These are phyloP conservation scores for Rhinopomastus cyanomelas DNA, from an alignment of 2,113 vertebrate genomes.

Conservation along the genomic window DNA sequence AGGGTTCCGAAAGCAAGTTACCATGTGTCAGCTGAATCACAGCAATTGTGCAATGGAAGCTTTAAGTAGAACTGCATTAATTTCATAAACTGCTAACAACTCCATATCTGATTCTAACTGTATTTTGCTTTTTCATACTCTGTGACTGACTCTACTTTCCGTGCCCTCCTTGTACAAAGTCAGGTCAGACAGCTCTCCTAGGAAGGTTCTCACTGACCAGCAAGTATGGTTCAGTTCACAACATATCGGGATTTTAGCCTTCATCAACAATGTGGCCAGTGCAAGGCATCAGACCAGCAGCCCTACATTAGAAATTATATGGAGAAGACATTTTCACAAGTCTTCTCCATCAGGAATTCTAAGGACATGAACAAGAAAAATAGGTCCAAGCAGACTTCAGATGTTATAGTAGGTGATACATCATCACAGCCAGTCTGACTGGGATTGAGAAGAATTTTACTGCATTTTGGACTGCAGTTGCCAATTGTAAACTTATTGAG, in stretches of 20 bases:
- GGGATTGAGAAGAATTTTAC: not conserved
- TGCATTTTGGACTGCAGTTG: not conserved
- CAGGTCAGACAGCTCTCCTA: not conserved
- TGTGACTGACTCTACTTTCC: not conserved
- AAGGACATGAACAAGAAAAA: not conserved
- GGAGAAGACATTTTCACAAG: not conserved
- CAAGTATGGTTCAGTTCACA: not conserved
- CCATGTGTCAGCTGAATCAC: not conserved
- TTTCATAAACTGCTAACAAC: not conserved
- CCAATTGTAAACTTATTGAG: not conserved
- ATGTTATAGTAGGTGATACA: not conserved
- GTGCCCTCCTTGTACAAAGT: not conserved
- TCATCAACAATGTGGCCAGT: not conserved
- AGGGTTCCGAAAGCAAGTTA: not conserved
- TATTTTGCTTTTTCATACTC: not conserved
- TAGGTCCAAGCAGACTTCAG: not conserved
- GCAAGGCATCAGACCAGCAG: not conserved
- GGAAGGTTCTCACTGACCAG: not conserved
- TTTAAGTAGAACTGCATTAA: not conserved
- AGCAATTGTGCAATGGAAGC: not conserved
- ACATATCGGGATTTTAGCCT: not conserved
- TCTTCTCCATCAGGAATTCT: not conserved
- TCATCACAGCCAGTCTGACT: not conserved
- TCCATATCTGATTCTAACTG: not conserved
- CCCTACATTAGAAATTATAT: not conserved